A percentile compares a stretch with the other conserved stretches of the same genome.
phyloP scores from a whole-genome alignment of 1,140 invertebrate species.

The Popillia japonica region DNA sequence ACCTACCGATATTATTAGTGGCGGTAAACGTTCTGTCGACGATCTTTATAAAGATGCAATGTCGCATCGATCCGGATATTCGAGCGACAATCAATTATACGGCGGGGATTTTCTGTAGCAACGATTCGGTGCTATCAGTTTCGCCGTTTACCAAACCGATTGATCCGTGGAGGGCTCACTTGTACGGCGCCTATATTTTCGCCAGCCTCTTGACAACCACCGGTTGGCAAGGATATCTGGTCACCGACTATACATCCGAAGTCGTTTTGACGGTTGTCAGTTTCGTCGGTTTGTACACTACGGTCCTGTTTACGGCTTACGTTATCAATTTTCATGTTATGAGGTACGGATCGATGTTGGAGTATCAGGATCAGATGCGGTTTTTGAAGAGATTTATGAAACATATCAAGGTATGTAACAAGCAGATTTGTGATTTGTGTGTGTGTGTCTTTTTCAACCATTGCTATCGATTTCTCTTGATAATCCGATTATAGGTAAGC shows the following conservation, averaged over 20 bases:
- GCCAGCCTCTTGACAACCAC: background rate
- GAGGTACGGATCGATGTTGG: background rate
- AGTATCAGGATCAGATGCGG: background rate
- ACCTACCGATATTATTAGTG: background rate
- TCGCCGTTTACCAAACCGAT: background rate
- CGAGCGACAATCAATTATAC: background rate
- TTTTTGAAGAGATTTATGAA: background rate
- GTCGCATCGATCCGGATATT: background rate
- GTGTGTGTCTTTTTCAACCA: too few species aligned
- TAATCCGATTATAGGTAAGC: too few species aligned
- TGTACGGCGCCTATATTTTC: background rate
- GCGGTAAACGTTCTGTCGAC: background rate
- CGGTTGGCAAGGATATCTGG: background rate
- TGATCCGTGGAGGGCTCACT: background rate
- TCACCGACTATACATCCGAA: background rate
- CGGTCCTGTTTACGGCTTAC: background rate
- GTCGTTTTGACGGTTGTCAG: background rate
- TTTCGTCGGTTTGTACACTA: background rate
- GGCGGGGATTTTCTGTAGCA: background rate
- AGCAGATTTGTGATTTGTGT: too few species aligned
- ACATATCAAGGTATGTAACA: background rate
- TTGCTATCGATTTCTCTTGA: too few species aligned
- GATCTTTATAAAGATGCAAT: background rate
- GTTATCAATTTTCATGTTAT: background rate
- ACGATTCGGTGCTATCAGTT: background rate